Evolutionary conservation across 1,140 invertebrate species (phyloP).

Genomic region (Drosophila busckii): DNA sequence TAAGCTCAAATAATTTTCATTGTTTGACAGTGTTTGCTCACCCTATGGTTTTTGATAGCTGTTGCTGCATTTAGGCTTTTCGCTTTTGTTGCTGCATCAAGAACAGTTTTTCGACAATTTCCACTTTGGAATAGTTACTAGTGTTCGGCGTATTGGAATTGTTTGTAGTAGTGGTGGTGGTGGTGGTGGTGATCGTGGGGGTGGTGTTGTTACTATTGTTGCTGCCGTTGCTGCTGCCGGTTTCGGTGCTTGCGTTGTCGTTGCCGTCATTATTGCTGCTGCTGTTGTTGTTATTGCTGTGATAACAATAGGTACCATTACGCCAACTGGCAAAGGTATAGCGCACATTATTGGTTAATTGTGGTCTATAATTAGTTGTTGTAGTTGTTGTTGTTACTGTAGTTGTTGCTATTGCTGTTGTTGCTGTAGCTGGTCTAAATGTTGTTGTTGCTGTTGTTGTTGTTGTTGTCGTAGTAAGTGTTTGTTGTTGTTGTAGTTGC

Average conservation of each 20-base stretch:
- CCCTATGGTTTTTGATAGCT: constrained; percentile 31
- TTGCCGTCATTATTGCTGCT: constrained; percentile 18
- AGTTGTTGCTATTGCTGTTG: constrained; percentile 9
- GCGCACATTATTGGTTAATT: constrained; percentile 47
- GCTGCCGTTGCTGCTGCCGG: constrained; percentile 15
- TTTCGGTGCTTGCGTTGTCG: constrained; percentile 15
- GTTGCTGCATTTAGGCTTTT: constrained; percentile 43
- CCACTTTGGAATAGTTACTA: constrained; percentile 62
- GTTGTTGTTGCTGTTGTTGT: constrained; percentile 28
- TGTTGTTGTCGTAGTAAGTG: constrained; percentile 16
- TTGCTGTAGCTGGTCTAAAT: constrained; percentile 28
- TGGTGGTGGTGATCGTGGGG: no score
- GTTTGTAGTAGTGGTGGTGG: no score
- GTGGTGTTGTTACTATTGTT: constrained; percentile 24
- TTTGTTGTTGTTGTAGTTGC: constrained; percentile 34
- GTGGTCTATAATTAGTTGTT: constrained; percentile 45
- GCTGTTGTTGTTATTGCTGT: constrained; percentile 12
- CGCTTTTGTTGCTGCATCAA: constrained; percentile 66
- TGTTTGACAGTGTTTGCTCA: constrained; percentile 39
- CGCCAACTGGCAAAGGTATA: constrained; percentile 66
- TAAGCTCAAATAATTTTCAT: no score
- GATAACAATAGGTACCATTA: constrained; percentile 61
- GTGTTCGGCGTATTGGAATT: constrained; percentile 29
- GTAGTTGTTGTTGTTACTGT: constrained; percentile 22
- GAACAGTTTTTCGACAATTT: constrained; percentile 63